phyloP scores from a whole-genome alignment of 2,113 vertebrate species.

The Eubucco bourcierii region DNA sequence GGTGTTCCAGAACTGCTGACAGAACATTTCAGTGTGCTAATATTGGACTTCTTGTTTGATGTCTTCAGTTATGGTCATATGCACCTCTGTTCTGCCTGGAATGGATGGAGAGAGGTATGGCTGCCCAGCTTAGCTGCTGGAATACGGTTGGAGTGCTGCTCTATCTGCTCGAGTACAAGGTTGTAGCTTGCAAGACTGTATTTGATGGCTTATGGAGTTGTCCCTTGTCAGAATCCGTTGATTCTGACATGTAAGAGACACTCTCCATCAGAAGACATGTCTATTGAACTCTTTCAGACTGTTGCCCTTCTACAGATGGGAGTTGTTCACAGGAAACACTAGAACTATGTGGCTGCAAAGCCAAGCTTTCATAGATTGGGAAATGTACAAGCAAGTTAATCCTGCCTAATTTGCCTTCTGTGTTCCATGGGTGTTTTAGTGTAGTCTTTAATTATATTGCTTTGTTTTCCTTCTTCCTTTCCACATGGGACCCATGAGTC shows the following conservation, averaged over 20 bases:
- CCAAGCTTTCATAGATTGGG: neutral
- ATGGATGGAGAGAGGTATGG: neutral
- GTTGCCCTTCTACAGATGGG: neutral
- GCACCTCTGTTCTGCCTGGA: neutral
- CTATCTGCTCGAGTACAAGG: neutral
- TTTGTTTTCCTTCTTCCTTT: conserved; percentile 49
- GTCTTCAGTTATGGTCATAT: neutral
- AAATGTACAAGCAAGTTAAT: neutral
- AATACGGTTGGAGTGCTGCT: neutral
- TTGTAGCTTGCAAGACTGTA: neutral
- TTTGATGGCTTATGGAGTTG: neutral
- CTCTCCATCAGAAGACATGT: neutral
- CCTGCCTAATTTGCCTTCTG: neutral
- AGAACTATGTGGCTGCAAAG: neutral
- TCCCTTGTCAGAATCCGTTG: neutral
- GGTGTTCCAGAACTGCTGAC: neutral
- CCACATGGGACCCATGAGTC: conserved; percentile 31
- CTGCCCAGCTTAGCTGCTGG: neutral
- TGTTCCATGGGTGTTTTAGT: conserved; percentile 19
- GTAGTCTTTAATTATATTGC: neutral
- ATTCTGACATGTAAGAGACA: neutral
- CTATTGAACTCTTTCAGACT: neutral
- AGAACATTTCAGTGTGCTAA: neutral
- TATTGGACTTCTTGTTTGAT: neutral
- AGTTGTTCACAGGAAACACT: neutral